Conservation (phyloP, 1,140 invertebrate genomes). For the Sycophaga agraensis region DNA sequence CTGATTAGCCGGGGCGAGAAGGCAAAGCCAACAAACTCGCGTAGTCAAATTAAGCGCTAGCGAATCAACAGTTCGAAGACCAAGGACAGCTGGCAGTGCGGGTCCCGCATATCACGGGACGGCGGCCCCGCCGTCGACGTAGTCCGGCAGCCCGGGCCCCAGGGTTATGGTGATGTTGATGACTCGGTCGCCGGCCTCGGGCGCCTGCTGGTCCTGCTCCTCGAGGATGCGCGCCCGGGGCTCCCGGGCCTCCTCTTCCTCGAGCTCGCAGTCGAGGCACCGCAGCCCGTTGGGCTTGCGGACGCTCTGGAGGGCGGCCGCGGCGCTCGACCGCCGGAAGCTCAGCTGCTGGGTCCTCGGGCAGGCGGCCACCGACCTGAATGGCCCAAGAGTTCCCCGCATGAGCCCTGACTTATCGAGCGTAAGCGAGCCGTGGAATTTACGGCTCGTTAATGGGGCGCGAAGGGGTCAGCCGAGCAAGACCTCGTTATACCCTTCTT, state of each 20-base stretch:
- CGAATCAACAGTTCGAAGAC: too few relatives aligned
- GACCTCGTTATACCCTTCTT: too few relatives aligned
- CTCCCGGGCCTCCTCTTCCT: not conserved
- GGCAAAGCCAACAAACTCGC: not conserved
- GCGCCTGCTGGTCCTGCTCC: slow-evolving; percentile 37
- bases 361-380: slow-evolving; percentile 3
- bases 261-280: not conserved
- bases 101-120: not conserved
- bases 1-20: too few relatives aligned
- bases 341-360: not conserved
- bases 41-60: not conserved
- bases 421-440: too few relatives aligned
- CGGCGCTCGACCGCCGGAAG: too few relatives aligned
- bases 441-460: too few relatives aligned
- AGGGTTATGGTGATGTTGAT: slow-evolving; percentile 43
- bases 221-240: slow-evolving; percentile 34
- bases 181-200: slow-evolving; percentile 33
- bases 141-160: slow-evolving; percentile 2
- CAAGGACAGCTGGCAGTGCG: not conserved
- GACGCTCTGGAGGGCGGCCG: not conserved
- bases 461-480: too few relatives aligned
- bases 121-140: not conserved
- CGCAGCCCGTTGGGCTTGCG: too few relatives aligned
- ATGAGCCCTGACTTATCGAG: too few relatives aligned
- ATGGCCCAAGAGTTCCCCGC: too few relatives aligned